phyloP scores from a whole-genome alignment of 2,888 invertebrate genomes.

The Melolontha melolontha region DNA sequence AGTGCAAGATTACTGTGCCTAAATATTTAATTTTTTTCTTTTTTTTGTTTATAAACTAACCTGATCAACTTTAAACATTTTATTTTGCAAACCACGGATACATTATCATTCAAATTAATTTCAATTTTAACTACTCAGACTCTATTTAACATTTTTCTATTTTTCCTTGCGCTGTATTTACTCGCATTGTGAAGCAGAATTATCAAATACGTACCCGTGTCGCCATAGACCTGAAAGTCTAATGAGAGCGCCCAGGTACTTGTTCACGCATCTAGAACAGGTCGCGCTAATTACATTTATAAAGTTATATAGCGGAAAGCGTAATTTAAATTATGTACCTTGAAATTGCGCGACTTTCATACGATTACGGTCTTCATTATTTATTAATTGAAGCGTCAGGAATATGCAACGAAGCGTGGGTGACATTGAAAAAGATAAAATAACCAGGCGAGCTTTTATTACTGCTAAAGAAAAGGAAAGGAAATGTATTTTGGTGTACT shows the following conservation, averaged over 20 bases:
- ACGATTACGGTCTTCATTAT: conserved; percentile 41
- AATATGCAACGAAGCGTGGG: conserved; percentile 17
- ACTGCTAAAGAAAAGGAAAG: no score
- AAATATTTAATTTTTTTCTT: no score
- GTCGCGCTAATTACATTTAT: conserved; percentile 47
- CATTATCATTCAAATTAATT: no score
- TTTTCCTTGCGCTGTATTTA: neutral
- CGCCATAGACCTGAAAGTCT: conserved; percentile 20
- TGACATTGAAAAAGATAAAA: conserved; percentile 1
- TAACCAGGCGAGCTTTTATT: no score
- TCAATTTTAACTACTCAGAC: neutral
- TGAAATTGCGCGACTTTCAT: conserved; percentile 41
- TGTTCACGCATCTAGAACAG: conserved; percentile 42
- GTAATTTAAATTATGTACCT: conserved; percentile 42
- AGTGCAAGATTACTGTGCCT: no score
- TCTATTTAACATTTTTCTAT: neutral
- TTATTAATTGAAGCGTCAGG: conserved; percentile 40
- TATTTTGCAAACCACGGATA: no score
- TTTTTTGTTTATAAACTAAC: no score
- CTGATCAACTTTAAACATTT: no score
- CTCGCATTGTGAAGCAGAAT: neutral
- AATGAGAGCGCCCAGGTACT: conserved; percentile 37
- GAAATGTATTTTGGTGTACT: no score
- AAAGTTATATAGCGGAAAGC: conserved; percentile 40
- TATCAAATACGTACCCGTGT: conserved; percentile 20